Evolutionary conservation across 2,797 vertebrate species (phyloP).

Genomic region (Phataginus tricuspis): DNA sequence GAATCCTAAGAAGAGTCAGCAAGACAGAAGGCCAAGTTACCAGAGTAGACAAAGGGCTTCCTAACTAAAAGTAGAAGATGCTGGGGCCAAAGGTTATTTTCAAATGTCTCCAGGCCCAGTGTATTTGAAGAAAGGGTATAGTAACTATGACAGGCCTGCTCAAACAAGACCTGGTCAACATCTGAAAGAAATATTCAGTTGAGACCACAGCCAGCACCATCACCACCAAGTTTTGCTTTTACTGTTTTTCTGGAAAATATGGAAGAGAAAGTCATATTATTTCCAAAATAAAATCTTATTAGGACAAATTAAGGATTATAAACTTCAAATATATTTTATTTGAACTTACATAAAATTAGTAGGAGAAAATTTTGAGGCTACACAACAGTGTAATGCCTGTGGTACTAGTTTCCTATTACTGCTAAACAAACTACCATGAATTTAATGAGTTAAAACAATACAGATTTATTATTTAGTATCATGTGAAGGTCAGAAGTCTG

Average conservation of each 20-base stretch:
- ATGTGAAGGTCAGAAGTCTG: background rate
- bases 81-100: background rate
- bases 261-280: background rate
- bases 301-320: background rate
- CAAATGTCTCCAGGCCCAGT: background rate
- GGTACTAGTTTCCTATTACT: background rate
- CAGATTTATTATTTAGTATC: background rate
- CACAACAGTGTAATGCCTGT: background rate
- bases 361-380: background rate
- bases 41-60: background rate
- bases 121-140: background rate
- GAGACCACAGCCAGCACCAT: background rate
- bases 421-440: background rate
- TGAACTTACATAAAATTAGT: background rate
- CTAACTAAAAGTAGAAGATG: background rate
- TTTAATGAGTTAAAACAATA: background rate
- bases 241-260: background rate
- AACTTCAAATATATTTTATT: background rate
- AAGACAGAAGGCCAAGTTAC: background rate
- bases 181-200: background rate
- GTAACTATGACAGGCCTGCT: background rate
- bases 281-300: constrained; percentile 18
- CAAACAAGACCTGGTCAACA: background rate
- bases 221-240: background rate
- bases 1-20: background rate